Evolutionary conservation across 2,797 vertebrate genomes (phyloP), one percentile per base, ranked within the genome.

Genomic region (Moxostoma hubbsi): DNA sequence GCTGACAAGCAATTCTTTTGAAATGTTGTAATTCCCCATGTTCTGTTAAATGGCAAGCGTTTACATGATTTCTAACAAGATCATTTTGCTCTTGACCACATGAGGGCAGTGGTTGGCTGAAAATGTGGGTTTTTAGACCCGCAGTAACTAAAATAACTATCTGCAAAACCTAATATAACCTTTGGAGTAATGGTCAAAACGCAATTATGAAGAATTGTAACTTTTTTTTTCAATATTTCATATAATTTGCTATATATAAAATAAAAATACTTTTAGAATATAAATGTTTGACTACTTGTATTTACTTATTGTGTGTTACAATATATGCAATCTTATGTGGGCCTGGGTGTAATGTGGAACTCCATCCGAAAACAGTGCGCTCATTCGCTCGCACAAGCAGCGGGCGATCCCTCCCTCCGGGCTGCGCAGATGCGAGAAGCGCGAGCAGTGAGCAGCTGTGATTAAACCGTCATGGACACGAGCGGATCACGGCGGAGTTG

Each of bases 341-440:
- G 36, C 36, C 36, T 36, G 12, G 15, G 75, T 61, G 75, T 43
- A 12, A 15, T 58, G 12, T 11, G 24, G 51, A 70, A 13, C 43
- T 64, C 61, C 5, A 36, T 36, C 36, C 36, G 36, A 4, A 36
- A 36, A 36, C 36, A 36, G 36, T 36, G 36, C 4, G 43, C 43
- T 46, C 43, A 24, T 43, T 51, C 15, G 10, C 73, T 64, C 77
- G 36, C 36, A 11, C 69, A 45, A 8, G 49, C 57, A 69, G 63
- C 43, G 62, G 49, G 8, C 80, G 68, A 53, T 78, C 80, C 83
- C 81, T 79, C 57, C 65, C 61, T 77, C 36, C 24, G 58, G 75
- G 72, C 81, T 73, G 81, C 84, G 86, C 84, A 87, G 77, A 79
- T 81, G 82, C 84, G 80, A 75, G 79, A 81, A 77, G 81, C 75